Percentiles rank a stretch among this genome's conserved stretches.
phyloP scores from a whole-genome alignment of 1,140 invertebrate genomes.

The Akabosia matsudoensis region DNA sequence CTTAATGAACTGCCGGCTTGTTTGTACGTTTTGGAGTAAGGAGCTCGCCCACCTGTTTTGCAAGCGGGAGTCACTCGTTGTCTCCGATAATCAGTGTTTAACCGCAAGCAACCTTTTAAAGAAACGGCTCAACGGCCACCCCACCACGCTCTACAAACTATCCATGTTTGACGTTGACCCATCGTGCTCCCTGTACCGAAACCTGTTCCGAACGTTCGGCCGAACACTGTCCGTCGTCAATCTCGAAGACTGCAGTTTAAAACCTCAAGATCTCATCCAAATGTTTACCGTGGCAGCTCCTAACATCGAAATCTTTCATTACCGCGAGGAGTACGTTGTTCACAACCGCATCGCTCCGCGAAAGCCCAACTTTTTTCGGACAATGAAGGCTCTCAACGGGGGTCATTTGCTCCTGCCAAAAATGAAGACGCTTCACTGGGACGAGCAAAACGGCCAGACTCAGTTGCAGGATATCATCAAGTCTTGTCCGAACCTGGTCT shows the following conservation, averaged over 20 bases:
- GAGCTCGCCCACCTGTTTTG: conserved; percentile 15
- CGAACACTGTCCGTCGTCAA: conserved; percentile 12
- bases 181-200: neutral
- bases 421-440: conserved; percentile 29
- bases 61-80: conserved; percentile 17
- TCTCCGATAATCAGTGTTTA: conserved; percentile 21
- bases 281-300: conserved; percentile 10
- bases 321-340: neutral
- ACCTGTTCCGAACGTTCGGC: conserved; percentile 11
- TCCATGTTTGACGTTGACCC: conserved; percentile 25
- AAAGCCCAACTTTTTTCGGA: neutral
- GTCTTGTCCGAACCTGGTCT: conserved; percentile 25
- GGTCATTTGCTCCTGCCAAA: conserved; percentile 3
- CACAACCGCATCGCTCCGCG: neutral
- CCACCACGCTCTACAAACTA: conserved; percentile 8
- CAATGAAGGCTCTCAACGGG: neutral
- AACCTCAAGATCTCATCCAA: conserved; percentile 8
- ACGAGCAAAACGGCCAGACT: conserved; percentile 4
- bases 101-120: neutral
- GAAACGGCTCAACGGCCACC: neutral
- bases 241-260: conserved; percentile 21
- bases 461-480: conserved; percentile 24
- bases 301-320: conserved; percentile 25
- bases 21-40: conserved; percentile 28
- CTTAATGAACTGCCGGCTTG: conserved; percentile 22